Conservation (phyloP, 2,113 vertebrate genomes). For the Thryonomys swinderianus region DNA sequence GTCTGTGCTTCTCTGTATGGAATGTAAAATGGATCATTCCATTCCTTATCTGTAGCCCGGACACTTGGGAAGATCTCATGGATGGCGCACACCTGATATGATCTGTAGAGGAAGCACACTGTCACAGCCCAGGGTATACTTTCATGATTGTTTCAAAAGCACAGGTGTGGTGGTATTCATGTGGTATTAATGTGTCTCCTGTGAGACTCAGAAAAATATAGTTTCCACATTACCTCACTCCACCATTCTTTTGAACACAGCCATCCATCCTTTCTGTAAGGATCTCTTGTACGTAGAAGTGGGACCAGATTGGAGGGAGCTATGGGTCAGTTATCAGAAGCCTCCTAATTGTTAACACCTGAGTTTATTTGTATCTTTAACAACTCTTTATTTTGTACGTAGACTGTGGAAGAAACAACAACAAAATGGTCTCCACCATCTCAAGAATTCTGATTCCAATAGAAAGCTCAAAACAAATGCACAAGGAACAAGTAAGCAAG, state of each 20-base stretch:
- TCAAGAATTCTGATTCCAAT: neutral
- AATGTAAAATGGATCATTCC: neutral
- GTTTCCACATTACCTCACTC: neutral
- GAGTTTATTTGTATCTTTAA: constrained; percentile 39
- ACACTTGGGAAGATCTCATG: neutral
- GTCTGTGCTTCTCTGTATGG: neutral
- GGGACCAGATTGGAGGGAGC: neutral
- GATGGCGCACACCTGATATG: neutral
- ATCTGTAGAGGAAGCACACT: neutral
- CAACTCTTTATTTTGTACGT: neutral
- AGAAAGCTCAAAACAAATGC: neutral
- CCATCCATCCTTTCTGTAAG: neutral
- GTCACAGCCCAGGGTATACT: neutral
- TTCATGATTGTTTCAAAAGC: neutral
- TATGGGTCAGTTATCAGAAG: neutral
- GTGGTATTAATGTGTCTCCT: neutral
- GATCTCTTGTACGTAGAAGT: neutral
- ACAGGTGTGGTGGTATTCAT: neutral
- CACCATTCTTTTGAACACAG: neutral
- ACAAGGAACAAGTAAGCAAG: neutral
- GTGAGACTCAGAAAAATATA: neutral
- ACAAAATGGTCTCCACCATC: neutral
- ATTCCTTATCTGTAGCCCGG: neutral
- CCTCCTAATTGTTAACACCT: neutral
- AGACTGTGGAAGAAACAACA: neutral